Percentiles rank a stretch among this genome's conserved stretches.
phyloP scores from a whole-genome alignment of 2,113 vertebrate genomes.

The Megaleporinus macrocephalus region DNA sequence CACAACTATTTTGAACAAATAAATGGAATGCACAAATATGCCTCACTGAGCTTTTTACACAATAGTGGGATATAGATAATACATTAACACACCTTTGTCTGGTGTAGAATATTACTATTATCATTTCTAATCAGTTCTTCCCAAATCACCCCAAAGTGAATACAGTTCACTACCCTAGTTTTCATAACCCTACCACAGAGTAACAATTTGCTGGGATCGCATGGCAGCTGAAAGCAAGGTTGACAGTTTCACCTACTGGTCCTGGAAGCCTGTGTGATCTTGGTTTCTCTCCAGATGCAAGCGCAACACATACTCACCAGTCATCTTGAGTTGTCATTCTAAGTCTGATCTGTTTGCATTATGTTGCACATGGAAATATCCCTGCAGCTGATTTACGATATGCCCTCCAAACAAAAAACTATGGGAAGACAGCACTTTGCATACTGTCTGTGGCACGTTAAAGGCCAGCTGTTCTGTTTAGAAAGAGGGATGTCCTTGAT shows the following conservation, averaged over 20 bases:
- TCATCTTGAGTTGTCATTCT: slow-evolving; percentile 4
- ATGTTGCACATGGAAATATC: neutral
- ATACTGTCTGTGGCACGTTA: neutral
- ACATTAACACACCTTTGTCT: too few species aligned
- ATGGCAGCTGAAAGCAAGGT: neutral
- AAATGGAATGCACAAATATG: too few species aligned
- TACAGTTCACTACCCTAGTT: too few species aligned
- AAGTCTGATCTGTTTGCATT: neutral
- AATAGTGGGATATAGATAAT: too few species aligned
- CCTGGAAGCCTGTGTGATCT: neutral
- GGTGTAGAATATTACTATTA: too few species aligned
- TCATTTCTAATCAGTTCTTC: too few species aligned
- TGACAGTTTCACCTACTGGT: slow-evolving; percentile 10
- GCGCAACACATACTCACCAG: neutral
- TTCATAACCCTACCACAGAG: too few species aligned
- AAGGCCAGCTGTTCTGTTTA: slow-evolving; percentile 37
- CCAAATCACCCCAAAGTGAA: too few species aligned
- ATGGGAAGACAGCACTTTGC: neutral
- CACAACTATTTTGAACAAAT: too few species aligned
- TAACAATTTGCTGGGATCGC: too few species aligned
- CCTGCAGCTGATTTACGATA: neutral
- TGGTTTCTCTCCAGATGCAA: neutral
- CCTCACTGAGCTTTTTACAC: too few species aligned
- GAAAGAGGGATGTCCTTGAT: slow-evolving; percentile 17
- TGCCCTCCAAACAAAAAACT: neutral